phyloP scores from a whole-genome alignment of 2,888 invertebrate species.

The Nemotelus pantherinus region DNA sequence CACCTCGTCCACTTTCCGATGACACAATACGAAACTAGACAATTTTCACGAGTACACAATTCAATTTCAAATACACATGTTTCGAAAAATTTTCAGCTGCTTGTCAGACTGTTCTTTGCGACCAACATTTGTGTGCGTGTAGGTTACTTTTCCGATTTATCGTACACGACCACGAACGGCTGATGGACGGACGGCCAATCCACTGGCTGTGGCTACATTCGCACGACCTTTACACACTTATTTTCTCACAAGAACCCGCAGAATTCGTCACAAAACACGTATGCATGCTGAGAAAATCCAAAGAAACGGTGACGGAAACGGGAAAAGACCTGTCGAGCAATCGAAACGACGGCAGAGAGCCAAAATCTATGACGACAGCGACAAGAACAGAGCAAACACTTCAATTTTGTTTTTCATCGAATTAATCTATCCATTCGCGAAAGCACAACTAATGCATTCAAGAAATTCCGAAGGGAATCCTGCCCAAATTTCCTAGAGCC shows the following conservation, averaged over 20 bases:
- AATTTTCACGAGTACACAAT: no score
- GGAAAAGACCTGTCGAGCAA: background rate
- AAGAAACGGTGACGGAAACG: slow-evolving; percentile 22
- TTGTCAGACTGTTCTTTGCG: background rate
- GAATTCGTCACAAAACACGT: background rate
- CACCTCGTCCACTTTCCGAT: no score
- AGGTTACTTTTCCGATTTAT: background rate
- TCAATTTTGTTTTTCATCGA: no score
- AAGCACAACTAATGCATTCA: no score
- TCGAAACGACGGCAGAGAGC: background rate
- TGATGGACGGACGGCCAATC: no score
- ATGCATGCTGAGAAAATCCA: background rate
- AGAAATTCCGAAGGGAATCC: background rate
- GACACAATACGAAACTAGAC: no score
- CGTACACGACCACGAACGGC: slow-evolving; percentile 15
- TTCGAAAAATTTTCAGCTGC: slow-evolving; percentile 36
- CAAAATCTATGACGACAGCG: no score
- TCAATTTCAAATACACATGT: slow-evolving; percentile 22
- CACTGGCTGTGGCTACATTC: background rate
- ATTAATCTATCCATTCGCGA: no score
- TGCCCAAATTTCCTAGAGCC: background rate
- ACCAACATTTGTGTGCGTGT: slow-evolving; percentile 21
- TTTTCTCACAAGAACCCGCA: slow-evolving; percentile 34
- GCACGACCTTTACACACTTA: background rate
- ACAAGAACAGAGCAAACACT: no score